Conservation (phyloP, 2,113 vertebrate species). For the Ancistrus triradiatus region DNA sequence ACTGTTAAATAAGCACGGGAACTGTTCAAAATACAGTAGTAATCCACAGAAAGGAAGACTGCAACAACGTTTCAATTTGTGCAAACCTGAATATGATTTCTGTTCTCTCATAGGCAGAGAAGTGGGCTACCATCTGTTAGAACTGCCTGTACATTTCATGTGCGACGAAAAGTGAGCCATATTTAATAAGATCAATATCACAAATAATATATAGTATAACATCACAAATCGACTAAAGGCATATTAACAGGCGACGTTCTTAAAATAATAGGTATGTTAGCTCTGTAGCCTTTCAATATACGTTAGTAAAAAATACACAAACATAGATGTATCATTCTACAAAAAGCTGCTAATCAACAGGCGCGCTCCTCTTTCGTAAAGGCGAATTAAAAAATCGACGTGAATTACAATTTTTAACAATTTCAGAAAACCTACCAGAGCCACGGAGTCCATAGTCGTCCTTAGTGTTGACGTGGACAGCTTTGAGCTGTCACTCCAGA, state of each 20-base stretch:
- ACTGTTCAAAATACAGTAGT: not conserved
- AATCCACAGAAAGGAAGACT: not conserved
- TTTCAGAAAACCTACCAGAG: constrained; percentile 61
- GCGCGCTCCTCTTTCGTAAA: too few relatives aligned
- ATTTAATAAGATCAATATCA: not conserved
- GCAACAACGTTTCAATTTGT: not conserved
- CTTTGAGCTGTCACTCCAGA: constrained; percentile 70
- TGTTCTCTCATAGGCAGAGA: not conserved
- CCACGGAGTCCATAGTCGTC: constrained; percentile 67
- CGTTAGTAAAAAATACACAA: too few relatives aligned
- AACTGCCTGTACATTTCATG: too few relatives aligned
- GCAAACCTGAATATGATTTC: not conserved
- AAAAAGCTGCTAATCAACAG: too few relatives aligned
- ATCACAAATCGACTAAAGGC: too few relatives aligned
- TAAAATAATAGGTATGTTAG: not conserved
- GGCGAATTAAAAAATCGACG: too few relatives aligned
- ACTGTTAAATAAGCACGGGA: not conserved
- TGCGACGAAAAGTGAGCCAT: too few relatives aligned
- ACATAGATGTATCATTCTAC: not conserved
- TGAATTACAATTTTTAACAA: not conserved
- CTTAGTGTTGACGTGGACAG: constrained; percentile 77
- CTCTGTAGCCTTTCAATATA: not conserved
- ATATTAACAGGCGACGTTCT: too few relatives aligned
- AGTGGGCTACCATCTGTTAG: constrained; percentile 34
- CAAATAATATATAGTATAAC: not conserved